Conservation (phyloP, 2,113 vertebrate genomes). For the Mustelus asterias region DNA sequence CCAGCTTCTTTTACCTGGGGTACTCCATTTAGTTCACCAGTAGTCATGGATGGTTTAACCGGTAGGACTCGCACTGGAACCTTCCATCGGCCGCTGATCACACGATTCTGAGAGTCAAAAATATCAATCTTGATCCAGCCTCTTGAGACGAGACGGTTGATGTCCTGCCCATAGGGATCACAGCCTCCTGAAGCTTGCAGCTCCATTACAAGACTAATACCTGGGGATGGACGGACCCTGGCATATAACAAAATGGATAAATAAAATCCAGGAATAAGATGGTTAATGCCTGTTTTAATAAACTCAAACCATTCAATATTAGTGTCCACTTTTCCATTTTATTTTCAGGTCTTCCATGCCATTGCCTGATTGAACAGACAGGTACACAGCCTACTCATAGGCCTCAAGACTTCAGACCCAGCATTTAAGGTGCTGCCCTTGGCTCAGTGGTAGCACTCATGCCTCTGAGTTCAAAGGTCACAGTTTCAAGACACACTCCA, state of each 20-base stretch:
- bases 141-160: conserved; percentile 44
- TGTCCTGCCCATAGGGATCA: conserved; percentile 46
- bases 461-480: neutral
- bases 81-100: conserved; percentile 50
- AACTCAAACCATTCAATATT: neutral
- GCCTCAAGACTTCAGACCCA: neutral
- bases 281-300: neutral
- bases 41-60: conserved; percentile 46
- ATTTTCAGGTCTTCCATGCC: neutral
- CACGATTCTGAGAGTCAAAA: conserved; percentile 47
- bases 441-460: neutral
- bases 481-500: neutral
- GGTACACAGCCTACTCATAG: neutral
- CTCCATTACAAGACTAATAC: conserved; percentile 46
- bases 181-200: conserved; percentile 49
- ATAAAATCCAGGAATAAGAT: neutral
- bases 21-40: conserved; percentile 46
- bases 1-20: conserved; percentile 45
- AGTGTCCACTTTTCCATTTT: neutral
- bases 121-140: conserved; percentile 49
- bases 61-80: conserved; percentile 47
- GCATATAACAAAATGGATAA: neutral
- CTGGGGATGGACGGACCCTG: conserved; percentile 47
- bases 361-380: neutral
- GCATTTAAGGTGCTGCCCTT: neutral